These are phyloP conservation scores for Tychaedon coryphoeus DNA, from an alignment of 2,113 vertebrate species.

Conservation along the genomic window DNA sequence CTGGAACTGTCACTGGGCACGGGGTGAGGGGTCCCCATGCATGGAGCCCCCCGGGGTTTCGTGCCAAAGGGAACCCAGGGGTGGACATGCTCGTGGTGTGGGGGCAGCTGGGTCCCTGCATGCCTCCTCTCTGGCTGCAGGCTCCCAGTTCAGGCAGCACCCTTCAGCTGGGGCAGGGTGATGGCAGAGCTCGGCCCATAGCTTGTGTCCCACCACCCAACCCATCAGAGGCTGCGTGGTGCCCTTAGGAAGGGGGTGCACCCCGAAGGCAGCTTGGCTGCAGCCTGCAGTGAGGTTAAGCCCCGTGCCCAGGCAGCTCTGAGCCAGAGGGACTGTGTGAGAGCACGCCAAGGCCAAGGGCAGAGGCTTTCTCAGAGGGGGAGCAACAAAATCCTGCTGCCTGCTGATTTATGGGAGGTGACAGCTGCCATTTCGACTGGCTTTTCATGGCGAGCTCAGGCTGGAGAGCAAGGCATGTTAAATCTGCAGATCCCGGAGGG, in stretches of 20 bases:
- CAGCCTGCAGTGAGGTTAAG: not conserved
- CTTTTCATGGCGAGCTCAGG: not conserved
- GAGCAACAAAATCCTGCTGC: not conserved
- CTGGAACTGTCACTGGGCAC: rapidly evolving
- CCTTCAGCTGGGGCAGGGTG: not conserved
- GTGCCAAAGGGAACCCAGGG: not conserved
- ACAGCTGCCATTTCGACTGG: not conserved
- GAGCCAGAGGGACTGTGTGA: not conserved
- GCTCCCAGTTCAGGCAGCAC: not conserved
- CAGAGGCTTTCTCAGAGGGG: not conserved
- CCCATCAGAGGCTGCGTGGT: not conserved
- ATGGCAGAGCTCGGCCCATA: not conserved
- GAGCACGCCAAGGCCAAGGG: not conserved
- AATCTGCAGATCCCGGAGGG: not conserved
- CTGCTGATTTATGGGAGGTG: conserved; percentile 23
- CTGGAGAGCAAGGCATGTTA: not conserved
- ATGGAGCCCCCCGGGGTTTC: not conserved
- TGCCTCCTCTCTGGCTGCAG: not conserved
- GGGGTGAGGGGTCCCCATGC: not conserved
- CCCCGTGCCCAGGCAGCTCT: not conserved
- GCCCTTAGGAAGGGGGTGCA: not conserved
- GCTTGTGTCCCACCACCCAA: not conserved
- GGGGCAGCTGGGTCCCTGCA: not conserved
- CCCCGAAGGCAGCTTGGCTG: not conserved
- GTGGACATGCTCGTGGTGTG: rapidly evolving